Conservation (phyloP, 2,888 invertebrate species). For the Tenthredo distinguenda region DNA sequence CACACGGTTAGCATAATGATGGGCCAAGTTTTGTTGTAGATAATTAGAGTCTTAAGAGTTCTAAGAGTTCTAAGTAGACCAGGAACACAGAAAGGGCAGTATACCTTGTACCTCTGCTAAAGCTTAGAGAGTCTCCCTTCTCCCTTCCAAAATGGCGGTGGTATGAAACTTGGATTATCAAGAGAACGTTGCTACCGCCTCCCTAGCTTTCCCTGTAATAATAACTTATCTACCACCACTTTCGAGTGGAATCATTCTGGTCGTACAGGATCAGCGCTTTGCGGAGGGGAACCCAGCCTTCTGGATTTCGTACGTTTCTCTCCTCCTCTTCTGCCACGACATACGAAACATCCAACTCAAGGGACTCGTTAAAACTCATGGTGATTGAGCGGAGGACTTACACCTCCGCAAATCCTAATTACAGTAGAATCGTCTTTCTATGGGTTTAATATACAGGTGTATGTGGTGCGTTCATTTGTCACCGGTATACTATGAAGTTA, state of each 20-base stretch:
- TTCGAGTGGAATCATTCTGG: constrained; percentile 21
- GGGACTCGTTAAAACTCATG: constrained; percentile 32
- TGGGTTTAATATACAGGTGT: constrained; percentile 29
- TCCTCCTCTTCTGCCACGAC: not conserved
- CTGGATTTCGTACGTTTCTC: constrained; percentile 25
- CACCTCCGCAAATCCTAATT: constrained; percentile 37
- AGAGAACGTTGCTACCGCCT: not conserved
- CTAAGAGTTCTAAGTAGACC: constrained; percentile 11
- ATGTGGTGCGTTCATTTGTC: not conserved
- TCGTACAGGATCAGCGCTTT: constrained; percentile 16
- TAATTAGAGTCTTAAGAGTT: constrained; percentile 5
- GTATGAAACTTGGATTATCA: constrained; percentile 26
- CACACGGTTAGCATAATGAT: constrained; percentile 18
- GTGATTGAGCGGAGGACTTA: constrained; percentile 27
- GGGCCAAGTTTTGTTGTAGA: constrained; percentile 15
- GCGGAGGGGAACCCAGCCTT: not conserved
- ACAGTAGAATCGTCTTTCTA: constrained; percentile 1
- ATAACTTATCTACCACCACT: constrained; percentile 31
- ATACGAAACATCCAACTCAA: not conserved
- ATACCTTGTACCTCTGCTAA: not conserved
- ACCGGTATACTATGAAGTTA: constrained; percentile 29
- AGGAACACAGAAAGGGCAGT: not conserved
- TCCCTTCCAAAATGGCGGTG: not conserved
- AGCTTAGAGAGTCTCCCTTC: constrained; percentile 3
- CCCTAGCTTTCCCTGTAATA: not conserved